phyloP scores from a whole-genome alignment of 2,888 invertebrate species.

The Rhamnusium bicolor region DNA sequence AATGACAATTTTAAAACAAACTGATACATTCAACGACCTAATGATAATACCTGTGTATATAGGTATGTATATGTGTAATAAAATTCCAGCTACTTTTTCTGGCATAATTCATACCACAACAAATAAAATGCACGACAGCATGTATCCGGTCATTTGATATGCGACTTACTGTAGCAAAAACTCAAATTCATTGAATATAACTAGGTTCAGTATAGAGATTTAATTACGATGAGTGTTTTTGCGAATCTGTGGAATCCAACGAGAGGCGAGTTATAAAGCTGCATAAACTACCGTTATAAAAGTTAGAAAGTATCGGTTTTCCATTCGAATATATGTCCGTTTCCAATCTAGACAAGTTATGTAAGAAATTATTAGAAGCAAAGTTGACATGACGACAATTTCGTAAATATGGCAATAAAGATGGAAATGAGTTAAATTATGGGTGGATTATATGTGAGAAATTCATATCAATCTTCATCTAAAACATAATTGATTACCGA shows the following conservation, averaged over 20 bases:
- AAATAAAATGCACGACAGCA: slow-evolving; percentile 46
- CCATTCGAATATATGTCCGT: not conserved
- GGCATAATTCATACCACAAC: slow-evolving; percentile 1
- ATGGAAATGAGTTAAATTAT: no score
- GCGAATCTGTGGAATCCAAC: not conserved
- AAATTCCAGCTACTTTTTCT: not conserved
- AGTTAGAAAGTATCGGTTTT: not conserved
- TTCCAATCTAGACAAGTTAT: no score
- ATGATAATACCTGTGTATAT: no score
- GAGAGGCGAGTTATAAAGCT: not conserved
- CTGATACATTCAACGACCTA: no score
- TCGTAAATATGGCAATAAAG: no score
- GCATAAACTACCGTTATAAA: slow-evolving; percentile 4
- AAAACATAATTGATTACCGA: no score
- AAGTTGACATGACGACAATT: no score
- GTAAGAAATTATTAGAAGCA: no score
- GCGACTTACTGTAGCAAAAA: slow-evolving; percentile 29
- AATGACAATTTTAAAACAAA: no score
- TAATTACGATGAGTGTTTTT: not conserved
- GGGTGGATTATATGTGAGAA: no score
- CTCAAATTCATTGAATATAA: slow-evolving; percentile 1
- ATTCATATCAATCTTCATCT: no score
- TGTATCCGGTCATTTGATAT: slow-evolving; percentile 49
- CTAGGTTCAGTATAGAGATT: not conserved
- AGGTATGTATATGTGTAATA: no score